A percentile compares a stretch with the other conserved stretches of the same genome.
Evolutionary conservation across 2,888 invertebrate species (phyloP).

Genomic region (Eretmocerus hayati): DNA sequence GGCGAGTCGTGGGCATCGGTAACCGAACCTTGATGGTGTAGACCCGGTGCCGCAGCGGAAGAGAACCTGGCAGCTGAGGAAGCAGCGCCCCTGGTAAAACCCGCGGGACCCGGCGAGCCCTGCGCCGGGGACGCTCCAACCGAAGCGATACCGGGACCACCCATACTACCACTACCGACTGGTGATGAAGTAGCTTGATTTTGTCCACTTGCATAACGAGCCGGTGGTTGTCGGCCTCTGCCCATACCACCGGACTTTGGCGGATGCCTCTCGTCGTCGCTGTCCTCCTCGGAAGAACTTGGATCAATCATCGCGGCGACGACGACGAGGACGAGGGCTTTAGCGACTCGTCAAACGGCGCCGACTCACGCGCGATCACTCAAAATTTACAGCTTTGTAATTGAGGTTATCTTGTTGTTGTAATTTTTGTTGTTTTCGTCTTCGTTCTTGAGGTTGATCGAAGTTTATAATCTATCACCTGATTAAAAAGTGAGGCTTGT

Average conservation of each 20-base stretch:
- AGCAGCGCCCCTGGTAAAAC: constrained; percentile 8
- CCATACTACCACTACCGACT: constrained; percentile 30
- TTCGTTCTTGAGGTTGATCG: too few relatives aligned
- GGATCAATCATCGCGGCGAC: constrained; percentile 82
- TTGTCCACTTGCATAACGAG: constrained; percentile 43
- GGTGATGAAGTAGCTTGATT: constrained; percentile 27
- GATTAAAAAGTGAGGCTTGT: too few relatives aligned
- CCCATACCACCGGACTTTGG: constrained; percentile 36
- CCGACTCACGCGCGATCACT: background rate
- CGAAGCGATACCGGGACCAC: constrained; percentile 31
- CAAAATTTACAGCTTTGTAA: too few relatives aligned
- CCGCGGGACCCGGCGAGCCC: constrained; percentile 13
- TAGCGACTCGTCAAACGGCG: background rate
- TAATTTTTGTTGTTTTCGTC: too few relatives aligned
- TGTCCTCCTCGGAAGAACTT: constrained; percentile 93
- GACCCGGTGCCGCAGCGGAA: background rate
- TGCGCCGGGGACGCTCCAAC: constrained; percentile 25
- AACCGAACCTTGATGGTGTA: background rate
- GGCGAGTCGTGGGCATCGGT: background rate
- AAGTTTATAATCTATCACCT: too few relatives aligned
- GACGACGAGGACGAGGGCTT: too few relatives aligned
- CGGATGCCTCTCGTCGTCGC: constrained; percentile 72
- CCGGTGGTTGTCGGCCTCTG: constrained; percentile 28
- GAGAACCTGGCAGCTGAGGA: background rate
- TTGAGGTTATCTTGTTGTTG: too few relatives aligned